These are phyloP conservation scores for Coelogynopora nodosa DNA, from an alignment of 2,888 invertebrate genomes.

Conservation along the genomic window DNA sequence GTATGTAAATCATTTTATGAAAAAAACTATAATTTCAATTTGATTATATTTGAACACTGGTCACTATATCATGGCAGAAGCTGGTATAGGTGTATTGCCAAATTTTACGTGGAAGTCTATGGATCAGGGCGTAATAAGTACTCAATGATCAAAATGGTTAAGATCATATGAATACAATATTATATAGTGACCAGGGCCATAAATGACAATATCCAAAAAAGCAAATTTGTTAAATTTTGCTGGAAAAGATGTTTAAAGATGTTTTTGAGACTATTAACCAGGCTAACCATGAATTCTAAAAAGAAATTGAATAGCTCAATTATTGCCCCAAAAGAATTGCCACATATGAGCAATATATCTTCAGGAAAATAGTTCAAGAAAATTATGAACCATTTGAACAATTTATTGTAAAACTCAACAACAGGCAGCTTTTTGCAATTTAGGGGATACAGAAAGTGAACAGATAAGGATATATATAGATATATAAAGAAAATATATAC, in stretches of 20 bases:
- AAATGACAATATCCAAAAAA: neutral
- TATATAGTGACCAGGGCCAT: neutral
- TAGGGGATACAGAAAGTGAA: neutral
- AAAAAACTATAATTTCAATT: no score
- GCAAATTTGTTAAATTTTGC: neutral
- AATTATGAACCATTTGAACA: neutral
- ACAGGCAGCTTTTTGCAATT: constrained; percentile 5
- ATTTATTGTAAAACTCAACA: neutral
- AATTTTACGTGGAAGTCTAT: neutral
- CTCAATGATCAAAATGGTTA: neutral
- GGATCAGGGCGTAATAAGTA: neutral
- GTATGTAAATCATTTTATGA: no score
- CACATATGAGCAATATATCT: neutral
- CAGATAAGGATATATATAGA: no score
- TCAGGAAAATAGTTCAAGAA: neutral
- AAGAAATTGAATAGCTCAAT: neutral
- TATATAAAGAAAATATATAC: no score
- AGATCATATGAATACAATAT: constrained; percentile 20
- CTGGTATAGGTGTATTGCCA: neutral
- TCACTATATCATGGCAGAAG: neutral
- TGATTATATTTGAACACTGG: neutral
- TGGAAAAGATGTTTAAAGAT: neutral
- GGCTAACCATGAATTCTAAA: neutral
- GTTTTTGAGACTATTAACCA: neutral
- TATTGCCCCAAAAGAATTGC: neutral